Evolutionary conservation across 2,113 vertebrate species (phyloP).

Genomic region (Upupa epops): DNA sequence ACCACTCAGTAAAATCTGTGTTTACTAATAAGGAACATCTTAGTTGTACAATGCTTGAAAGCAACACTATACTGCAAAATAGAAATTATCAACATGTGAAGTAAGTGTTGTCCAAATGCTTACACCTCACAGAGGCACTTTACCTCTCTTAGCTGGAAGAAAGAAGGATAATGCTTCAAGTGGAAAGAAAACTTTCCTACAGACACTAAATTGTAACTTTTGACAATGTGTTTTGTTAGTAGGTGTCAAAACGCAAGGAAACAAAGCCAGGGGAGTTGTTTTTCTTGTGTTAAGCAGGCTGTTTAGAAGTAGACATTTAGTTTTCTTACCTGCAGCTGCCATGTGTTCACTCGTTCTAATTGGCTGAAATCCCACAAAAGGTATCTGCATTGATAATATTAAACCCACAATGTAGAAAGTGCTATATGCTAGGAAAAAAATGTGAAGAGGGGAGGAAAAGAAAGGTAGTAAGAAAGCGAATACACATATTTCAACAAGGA

Average conservation of each 20-base stretch:
- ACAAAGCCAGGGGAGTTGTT: background rate
- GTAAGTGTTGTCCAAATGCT: background rate
- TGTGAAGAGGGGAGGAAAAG: conserved; percentile 8
- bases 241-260: background rate
- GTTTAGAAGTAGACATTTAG: background rate
- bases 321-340: conserved; percentile 90
- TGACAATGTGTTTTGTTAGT: background rate
- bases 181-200: background rate
- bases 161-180: background rate
- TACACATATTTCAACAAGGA: background rate
- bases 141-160: background rate
- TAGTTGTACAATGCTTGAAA: background rate
- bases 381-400: conserved; percentile 96
- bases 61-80: background rate
- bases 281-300: background rate
- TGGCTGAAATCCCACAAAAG: conserved; percentile 96
- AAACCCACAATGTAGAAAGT: conserved; percentile 98
- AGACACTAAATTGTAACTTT: background rate
- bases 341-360: conserved; percentile 98
- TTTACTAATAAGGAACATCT: background rate
- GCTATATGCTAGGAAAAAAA: conserved; percentile 82
- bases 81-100: background rate
- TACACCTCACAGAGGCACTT: background rate
- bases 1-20: background rate
- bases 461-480: background rate